Conservation (phyloP, 1,140 invertebrate genomes). For the Cydia strobilella region DNA sequence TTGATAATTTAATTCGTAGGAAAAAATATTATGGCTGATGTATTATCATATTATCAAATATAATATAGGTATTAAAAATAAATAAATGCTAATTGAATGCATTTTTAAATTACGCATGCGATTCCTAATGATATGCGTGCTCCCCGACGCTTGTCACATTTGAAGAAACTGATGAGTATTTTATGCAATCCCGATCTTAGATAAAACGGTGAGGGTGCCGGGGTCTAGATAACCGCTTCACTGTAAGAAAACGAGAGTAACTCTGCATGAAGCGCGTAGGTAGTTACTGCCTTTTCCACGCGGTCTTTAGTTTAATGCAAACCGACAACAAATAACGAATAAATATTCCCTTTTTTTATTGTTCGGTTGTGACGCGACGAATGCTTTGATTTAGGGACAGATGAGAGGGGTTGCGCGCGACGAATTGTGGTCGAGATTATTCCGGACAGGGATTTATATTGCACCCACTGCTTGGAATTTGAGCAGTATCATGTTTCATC, state of each 20-base stretch:
- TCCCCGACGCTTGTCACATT: conserved; percentile 58
- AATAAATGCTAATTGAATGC: background rate
- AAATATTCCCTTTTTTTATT: conserved; percentile 76
- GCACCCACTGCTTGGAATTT: conserved; percentile 57
- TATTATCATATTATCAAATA: background rate
- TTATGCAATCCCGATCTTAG: conserved; percentile 76
- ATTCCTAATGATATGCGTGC: conserved; percentile 63
- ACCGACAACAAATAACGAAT: conserved; percentile 78
- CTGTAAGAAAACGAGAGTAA: background rate
- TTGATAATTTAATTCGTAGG: background rate
- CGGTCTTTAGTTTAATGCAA: conserved; percentile 71
- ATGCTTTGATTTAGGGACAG: conserved; percentile 73
- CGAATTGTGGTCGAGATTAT: conserved; percentile 75
- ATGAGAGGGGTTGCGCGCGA: conserved; percentile 61
- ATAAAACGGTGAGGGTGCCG: conserved; percentile 67
- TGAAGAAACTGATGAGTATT: conserved; percentile 70
- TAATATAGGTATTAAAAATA: background rate
- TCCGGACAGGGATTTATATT: conserved; percentile 68
- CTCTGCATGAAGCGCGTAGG: background rate
- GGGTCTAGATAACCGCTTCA: conserved; percentile 61
- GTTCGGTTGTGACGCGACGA: conserved; percentile 69
- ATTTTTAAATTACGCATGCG: background rate
- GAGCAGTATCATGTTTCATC: conserved; percentile 64
- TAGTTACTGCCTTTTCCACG: background rate
- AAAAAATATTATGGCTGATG: background rate